Conservation (phyloP, 2,888 invertebrate species). For the Chymomyza fuscimana region DNA sequence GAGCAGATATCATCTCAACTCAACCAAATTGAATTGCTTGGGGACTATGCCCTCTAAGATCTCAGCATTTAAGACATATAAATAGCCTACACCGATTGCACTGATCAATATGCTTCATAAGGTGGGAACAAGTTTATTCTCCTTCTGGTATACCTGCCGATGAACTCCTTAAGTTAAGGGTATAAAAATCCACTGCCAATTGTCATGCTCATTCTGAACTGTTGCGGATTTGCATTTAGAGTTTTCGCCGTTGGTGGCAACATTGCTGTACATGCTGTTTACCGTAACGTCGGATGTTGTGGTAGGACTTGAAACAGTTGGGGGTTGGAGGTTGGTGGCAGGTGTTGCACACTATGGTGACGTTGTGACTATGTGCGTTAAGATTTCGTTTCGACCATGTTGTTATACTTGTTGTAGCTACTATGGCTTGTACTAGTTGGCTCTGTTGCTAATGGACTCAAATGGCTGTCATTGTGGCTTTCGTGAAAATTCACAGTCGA, state of each 20-base stretch:
- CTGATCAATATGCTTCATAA: too few species aligned
- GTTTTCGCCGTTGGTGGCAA: background rate
- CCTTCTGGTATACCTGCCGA: too few species aligned
- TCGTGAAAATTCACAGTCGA: background rate
- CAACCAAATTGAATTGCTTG: too few species aligned
- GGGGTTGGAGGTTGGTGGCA: conserved; percentile 31
- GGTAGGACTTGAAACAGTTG: conserved; percentile 44
- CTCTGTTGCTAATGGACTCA: conserved; percentile 2
- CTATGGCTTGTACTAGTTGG: background rate
- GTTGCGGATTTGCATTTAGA: conserved; percentile 1
- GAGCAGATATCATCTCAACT: too few species aligned
- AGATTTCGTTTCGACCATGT: background rate
- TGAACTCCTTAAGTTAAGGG: too few species aligned
- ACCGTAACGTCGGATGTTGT: background rate
- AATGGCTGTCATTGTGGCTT: conserved; percentile 2
- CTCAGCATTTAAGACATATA: too few species aligned
- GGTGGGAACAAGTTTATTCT: too few species aligned
- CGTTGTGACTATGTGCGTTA: background rate
- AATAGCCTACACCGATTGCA: too few species aligned
- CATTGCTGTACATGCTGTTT: background rate
- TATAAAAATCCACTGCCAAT: background rate
- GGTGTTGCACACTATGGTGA: background rate
- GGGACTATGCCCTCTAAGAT: too few species aligned
- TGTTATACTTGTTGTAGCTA: background rate
- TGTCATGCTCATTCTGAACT: background rate